phyloP scores from a whole-genome alignment of 2,113 vertebrate genomes.

The Prolemur simus region DNA sequence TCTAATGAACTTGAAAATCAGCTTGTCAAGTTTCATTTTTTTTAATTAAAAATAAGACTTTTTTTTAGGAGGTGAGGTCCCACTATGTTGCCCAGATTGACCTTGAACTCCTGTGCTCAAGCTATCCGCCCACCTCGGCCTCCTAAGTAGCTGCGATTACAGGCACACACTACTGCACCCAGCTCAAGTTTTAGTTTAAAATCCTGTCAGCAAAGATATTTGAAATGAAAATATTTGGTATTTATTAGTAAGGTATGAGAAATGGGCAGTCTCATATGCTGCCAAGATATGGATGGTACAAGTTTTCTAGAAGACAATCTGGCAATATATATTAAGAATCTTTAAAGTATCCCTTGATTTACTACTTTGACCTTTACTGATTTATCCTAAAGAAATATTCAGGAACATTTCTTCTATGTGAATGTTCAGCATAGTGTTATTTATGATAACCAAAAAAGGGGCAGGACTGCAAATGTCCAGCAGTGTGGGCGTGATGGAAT shows the following conservation, averaged over 20 bases:
- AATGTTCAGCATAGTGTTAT: neutral
- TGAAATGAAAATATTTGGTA: constrained; percentile 37
- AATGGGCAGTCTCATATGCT: neutral
- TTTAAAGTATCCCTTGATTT: neutral
- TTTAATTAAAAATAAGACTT: neutral
- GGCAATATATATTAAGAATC: neutral
- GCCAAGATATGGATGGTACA: neutral
- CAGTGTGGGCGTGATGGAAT: neutral
- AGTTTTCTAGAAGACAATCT: neutral
- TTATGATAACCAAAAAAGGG: constrained; percentile 18
- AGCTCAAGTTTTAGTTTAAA: constrained; percentile 1
- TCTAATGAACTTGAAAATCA: constrained; percentile 70
- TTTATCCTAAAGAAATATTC: constrained; percentile 22
- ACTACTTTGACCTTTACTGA: constrained; percentile 22
- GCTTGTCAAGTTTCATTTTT: constrained; percentile 58
- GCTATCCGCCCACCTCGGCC: neutral
- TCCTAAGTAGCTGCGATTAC: neutral
- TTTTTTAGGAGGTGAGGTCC: neutral
- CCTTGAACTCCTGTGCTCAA: neutral
- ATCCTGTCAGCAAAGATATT: constrained; percentile 50
- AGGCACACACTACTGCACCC: neutral
- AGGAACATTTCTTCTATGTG: neutral
- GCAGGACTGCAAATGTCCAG: neutral
- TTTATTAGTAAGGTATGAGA: neutral
- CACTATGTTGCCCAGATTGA: neutral